Base-by-base conservation (phyloP, 2,113 vertebrate species). In the Ornithorhynchus anatinus region DNA sequence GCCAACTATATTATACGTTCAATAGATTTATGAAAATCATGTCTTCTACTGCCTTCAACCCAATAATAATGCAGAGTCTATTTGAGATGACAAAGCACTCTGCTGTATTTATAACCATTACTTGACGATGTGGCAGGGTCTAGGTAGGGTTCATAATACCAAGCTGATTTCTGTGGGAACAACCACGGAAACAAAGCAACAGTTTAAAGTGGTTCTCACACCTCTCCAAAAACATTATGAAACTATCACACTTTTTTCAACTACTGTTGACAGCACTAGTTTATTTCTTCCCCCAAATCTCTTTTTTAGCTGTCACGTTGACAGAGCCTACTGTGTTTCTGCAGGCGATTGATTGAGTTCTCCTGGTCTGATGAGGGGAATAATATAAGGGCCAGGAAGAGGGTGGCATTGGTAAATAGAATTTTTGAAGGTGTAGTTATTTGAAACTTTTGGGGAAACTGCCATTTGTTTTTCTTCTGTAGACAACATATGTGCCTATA, bases 21-120 rank as follows among this genome's bases (percentile, higher is more conserved):
- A 75, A 74, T 35, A 9, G 13, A 32, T 48, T 84, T 84, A 72
- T 79, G 36, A 4, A 43, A 80, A 35, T 2, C 12, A 52, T 61
- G 86, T 83, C 29, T 60, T 70, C 29, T 68, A 75, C n/a, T 67
- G 29, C 62, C 81, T 72, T 82, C 61, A 23, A 57, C 60, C 42
- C 84, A 10, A 6, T 27, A 20, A 60, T 25, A 76, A 58, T 59
- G 25, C 12, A 35, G 37, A 56, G 37, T 63, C 39, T 15, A 27
- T 52, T 17, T 78, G 37, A 23, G 62, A 68, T 50, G 44, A 37
- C 54, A 75, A 35, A 2, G 76, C 38, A 51, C 6, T 2, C 68
- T 70, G 59, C 0, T 23, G 65, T 67, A 8, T 1, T 39, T 80
- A 5, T 56, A 16, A 13, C 68, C 51, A 11, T n/a, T n/a, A n/a